Percentiles rank a stretch among this genome's conserved stretches.
Evolutionary conservation across 2,888 invertebrate genomes (phyloP).

Genomic region (Hyles lineata): DNA sequence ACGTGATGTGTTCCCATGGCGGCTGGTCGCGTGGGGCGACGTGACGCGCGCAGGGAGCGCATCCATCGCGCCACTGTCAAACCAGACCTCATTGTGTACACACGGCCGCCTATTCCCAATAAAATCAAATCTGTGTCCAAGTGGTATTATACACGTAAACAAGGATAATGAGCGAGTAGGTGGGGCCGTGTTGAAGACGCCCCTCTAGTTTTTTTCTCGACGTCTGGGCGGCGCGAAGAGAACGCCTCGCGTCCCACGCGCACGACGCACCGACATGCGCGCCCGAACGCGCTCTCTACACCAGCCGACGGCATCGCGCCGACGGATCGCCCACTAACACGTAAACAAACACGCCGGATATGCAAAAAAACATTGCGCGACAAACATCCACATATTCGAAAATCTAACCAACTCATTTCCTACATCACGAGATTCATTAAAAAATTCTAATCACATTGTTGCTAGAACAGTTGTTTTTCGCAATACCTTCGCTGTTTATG

Average conservation of each 20-base stretch:
- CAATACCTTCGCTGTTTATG: conserved; percentile 1
- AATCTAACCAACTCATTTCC: conserved; percentile 36
- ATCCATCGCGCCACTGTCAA: conserved; percentile 77
- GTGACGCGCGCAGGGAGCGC: conserved; percentile 79
- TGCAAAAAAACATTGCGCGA: conserved; percentile 55
- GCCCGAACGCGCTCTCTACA: conserved; percentile 66
- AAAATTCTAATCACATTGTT: not conserved
- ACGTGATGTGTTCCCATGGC: conserved; percentile 67
- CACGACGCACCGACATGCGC: conserved; percentile 70
- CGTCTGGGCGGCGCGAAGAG: conserved; percentile 79
- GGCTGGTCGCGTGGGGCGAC: conserved; percentile 78
- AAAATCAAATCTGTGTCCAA: conserved; percentile 72
- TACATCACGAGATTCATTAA: not conserved
- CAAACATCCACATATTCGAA: conserved; percentile 45
- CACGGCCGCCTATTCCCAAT: conserved; percentile 67
- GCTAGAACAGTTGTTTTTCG: not conserved
- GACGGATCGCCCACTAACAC: conserved; percentile 60
- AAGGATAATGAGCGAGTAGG: conserved; percentile 82
- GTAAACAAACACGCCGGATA: conserved; percentile 66
- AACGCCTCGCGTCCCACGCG: conserved; percentile 79
- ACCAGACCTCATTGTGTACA: conserved; percentile 77
- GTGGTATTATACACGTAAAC: conserved; percentile 77
- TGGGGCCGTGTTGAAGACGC: conserved; percentile 76
- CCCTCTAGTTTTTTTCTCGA: conserved; percentile 77
- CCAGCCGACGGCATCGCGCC: conserved; percentile 73